phyloP scores from a whole-genome alignment of 2,797 vertebrate species.

The Sebastes oblongus region DNA sequence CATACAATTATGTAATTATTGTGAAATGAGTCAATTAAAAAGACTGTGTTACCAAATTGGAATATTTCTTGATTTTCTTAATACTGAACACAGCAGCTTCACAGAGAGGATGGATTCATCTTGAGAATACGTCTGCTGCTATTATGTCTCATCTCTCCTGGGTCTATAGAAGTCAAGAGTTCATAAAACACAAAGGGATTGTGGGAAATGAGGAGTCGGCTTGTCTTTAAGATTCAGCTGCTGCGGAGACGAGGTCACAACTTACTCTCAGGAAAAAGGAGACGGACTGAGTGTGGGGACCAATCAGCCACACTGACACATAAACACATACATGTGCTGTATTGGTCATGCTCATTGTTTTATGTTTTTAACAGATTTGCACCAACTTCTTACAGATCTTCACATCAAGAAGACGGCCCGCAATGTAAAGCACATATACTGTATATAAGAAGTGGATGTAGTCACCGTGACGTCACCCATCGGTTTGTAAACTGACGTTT shows the following conservation, averaged over 20 bases:
- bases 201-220: slow-evolving; percentile 64
- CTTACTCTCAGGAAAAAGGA: slow-evolving; percentile 64
- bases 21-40: neutral
- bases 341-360: neutral
- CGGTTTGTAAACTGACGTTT: too few relatives aligned
- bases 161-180: slow-evolving; percentile 39
- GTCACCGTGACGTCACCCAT: too few relatives aligned
- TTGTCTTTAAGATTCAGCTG: slow-evolving; percentile 10
- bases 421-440: too few relatives aligned
- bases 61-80: neutral
- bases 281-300: slow-evolving; percentile 6
- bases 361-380: neutral
- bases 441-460: too few relatives aligned
- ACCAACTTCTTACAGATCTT: accelerated
- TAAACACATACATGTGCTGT: neutral
- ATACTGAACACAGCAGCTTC: neutral
- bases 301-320: neutral
- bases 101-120: neutral
- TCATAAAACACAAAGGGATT: slow-evolving; percentile 38
- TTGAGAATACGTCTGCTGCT: neutral
- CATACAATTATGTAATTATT: neutral
- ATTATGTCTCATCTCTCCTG: slow-evolving; percentile 42
- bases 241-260: slow-evolving; percentile 29
- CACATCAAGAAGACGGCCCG: accelerated
- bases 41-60: neutral